Percentiles rank a stretch among this genome's conserved stretches.
Evolutionary conservation across 2,797 vertebrate genomes (phyloP).

Genomic region (Pterois miles): DNA sequence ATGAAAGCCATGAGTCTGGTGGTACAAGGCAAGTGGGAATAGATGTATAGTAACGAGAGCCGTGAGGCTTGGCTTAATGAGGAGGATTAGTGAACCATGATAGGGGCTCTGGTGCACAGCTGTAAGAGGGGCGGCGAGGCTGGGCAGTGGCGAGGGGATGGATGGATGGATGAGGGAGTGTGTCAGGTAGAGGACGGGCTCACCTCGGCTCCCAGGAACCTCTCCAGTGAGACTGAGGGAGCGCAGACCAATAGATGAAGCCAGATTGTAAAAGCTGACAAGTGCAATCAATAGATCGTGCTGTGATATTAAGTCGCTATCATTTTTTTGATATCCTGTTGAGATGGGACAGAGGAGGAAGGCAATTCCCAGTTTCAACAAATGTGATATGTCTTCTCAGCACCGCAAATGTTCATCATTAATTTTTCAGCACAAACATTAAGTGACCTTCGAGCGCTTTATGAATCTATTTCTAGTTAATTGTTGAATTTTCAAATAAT

Average conservation of each 20-base stretch:
- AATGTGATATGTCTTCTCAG: not conserved
- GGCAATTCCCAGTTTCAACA: slow-evolving; percentile 27
- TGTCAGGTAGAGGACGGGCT: slow-evolving; percentile 67
- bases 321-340: slow-evolving; percentile 51
- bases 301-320: slow-evolving; percentile 52
- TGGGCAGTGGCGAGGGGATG: slow-evolving; percentile 16
- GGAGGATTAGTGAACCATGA: slow-evolving; percentile 75
- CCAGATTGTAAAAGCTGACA: slow-evolving; percentile 66
- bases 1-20: slow-evolving; percentile 65
- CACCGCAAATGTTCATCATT: slow-evolving; percentile 5
- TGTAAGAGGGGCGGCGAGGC: slow-evolving; percentile 20
- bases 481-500: slow-evolving; percentile 41
- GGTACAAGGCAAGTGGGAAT: slow-evolving; percentile 63
- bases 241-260: slow-evolving; percentile 33
- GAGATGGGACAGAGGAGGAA: slow-evolving; percentile 23
- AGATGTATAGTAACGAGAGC: slow-evolving; percentile 71
- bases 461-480: slow-evolving; percentile 40
- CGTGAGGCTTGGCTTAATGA: slow-evolving; percentile 69
- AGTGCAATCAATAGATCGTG: slow-evolving; percentile 64
- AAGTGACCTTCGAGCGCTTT: slow-evolving; percentile 13
- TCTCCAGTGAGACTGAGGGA: slow-evolving; percentile 33
- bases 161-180: slow-evolving; percentile 40
- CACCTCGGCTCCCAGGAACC: slow-evolving; percentile 50
- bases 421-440: slow-evolving; percentile 13
- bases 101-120: slow-evolving; percentile 41